A percentile compares a stretch with the other conserved stretches of the same genome.
phyloP scores from a whole-genome alignment of 2,797 vertebrate species.

The Etheostoma nigrum region DNA sequence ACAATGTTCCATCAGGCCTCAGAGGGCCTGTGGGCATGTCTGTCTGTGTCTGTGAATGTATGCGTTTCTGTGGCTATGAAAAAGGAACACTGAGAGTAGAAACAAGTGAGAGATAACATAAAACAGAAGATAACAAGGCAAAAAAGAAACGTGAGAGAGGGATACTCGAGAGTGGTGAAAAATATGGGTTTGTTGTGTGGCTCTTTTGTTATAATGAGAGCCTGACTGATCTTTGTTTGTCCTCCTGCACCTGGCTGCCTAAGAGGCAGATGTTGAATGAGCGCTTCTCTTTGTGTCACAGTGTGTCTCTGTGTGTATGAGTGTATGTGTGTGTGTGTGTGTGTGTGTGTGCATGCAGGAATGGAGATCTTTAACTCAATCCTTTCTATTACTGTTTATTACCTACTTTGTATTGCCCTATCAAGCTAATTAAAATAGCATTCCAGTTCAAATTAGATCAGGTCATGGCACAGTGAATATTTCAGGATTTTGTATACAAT shows the following conservation, averaged over 20 bases:
- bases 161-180: conserved; percentile 5
- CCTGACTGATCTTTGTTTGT: conserved; percentile 58
- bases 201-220: conserved; percentile 55
- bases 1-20: conserved; percentile 21
- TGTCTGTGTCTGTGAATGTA: not conserved
- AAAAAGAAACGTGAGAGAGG: conserved; percentile 8
- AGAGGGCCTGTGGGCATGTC: not conserved
- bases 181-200: conserved; percentile 13
- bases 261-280: conserved; percentile 50
- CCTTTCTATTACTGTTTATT: not conserved
- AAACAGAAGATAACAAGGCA: conserved; percentile 6
- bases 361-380: not conserved
- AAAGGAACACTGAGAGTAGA: not conserved
- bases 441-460: not conserved
- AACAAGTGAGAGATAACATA: conserved; percentile 18
- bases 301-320: conserved; percentile 28
- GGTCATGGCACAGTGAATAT: not conserved
- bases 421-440: not conserved
- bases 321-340: conserved; percentile 1
- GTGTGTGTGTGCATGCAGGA: not conserved
- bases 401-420: not conserved
- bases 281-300: not conserved
- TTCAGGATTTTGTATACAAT: not conserved
- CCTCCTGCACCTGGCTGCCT: conserved; percentile 60
- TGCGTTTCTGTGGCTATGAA: not conserved